These are phyloP conservation scores for Drosophila neotestacea DNA, from an alignment of 2,888 invertebrate species.

Conservation along the genomic window DNA sequence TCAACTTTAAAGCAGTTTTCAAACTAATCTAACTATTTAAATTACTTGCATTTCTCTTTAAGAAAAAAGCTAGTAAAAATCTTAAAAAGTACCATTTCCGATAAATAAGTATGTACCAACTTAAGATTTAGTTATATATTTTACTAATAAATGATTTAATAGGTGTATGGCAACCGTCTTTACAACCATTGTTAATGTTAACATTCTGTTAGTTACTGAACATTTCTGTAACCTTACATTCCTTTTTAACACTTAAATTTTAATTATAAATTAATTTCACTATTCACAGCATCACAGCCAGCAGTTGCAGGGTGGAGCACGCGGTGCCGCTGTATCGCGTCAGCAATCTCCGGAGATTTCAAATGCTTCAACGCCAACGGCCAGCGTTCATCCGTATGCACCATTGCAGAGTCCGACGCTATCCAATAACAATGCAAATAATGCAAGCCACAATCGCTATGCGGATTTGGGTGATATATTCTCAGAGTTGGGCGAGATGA, in stretches of 20 bases:
- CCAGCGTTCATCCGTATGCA: conserved; percentile 91
- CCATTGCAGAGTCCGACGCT: conserved; percentile 91
- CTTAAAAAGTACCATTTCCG: too few relatives aligned
- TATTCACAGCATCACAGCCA: conserved; percentile 85
- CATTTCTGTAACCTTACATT: neutral
- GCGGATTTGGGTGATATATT: conserved; percentile 92
- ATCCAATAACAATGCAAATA: conserved; percentile 87
- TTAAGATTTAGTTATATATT: too few relatives aligned
- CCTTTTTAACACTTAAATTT: neutral
- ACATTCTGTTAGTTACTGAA: too few relatives aligned
- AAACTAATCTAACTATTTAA: too few relatives aligned
- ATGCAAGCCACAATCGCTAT: conserved; percentile 84
- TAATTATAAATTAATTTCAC: neutral
- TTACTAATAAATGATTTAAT: too few relatives aligned
- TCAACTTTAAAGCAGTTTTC: too few relatives aligned
- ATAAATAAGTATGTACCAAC: too few relatives aligned
- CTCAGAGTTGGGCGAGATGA: conserved; percentile 93
- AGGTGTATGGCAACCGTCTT: too few relatives aligned
- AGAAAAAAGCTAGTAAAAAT: too few relatives aligned
- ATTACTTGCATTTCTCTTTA: too few relatives aligned
- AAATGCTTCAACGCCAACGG: conserved; percentile 87
- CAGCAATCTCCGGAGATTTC: conserved; percentile 92
- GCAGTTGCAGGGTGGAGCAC: conserved; percentile 76
- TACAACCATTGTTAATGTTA: too few relatives aligned
- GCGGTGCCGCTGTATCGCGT: conserved; percentile 72